phyloP scores from a whole-genome alignment of 1,140 invertebrate genomes.

The Hyphantria cunea region DNA sequence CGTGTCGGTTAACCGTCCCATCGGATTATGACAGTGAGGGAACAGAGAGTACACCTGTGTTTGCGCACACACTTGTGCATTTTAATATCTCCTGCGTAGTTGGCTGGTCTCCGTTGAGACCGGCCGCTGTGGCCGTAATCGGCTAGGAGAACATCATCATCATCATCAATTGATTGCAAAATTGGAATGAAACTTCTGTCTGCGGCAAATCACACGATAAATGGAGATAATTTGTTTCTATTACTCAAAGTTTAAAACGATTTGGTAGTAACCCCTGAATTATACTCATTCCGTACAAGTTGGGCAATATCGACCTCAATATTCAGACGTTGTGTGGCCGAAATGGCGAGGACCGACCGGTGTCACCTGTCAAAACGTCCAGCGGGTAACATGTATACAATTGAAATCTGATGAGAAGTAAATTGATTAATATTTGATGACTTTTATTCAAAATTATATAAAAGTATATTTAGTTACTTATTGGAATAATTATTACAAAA shows the following conservation, averaged over 20 bases:
- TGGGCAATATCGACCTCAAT: constrained; percentile 2
- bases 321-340: constrained; percentile 1
- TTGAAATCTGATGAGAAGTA: constrained; percentile 5
- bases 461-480: neutral
- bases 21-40: no score
- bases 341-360: constrained; percentile 5
- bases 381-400: constrained; percentile 2
- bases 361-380: constrained; percentile 6
- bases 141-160: no score
- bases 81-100: no score
- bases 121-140: no score
- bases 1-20: no score
- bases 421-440: constrained; percentile 8
- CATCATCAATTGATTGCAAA: no score
- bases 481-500: no score
- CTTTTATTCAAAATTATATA: neutral
- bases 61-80: no score
- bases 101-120: no score
- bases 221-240: neutral
- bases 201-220: no score
- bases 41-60: no score
- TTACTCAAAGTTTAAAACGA: neutral
- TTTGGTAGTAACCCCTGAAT: neutral
- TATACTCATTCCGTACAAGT: neutral
- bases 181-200: no score